Conservation (phyloP, 23 tunicate genomes). For the Ascidia mentula region DNA sequence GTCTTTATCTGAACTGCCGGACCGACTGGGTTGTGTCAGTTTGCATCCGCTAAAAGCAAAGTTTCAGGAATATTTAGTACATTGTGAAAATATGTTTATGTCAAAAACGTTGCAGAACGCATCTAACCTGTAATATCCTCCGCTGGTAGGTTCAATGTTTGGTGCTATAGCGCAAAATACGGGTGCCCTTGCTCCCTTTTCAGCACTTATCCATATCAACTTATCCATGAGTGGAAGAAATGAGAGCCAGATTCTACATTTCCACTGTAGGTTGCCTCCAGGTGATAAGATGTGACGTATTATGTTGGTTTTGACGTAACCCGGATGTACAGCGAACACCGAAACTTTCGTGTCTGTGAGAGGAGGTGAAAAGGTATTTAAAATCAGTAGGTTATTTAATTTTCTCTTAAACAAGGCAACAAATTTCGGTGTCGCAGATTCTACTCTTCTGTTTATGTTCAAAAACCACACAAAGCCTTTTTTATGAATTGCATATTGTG, state of each 20-base stretch:
- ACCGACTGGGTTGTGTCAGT: background rate
- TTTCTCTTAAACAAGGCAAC: too few relatives aligned
- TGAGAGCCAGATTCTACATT: background rate
- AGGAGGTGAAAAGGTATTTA: too few relatives aligned
- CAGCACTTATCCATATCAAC: background rate
- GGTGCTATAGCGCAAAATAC: conserved; percentile 14
- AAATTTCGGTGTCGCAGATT: too few relatives aligned
- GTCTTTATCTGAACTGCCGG: conserved; percentile 2
- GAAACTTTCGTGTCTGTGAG: background rate
- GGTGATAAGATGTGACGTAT: background rate
- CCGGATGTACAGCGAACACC: background rate
- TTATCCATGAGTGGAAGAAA: background rate
- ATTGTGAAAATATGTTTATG: too few relatives aligned
- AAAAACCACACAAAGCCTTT: too few relatives aligned
- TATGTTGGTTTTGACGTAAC: background rate
- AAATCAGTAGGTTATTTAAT: too few relatives aligned
- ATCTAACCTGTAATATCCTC: conserved; percentile 5
- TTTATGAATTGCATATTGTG: too few relatives aligned
- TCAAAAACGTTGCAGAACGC: too few relatives aligned
- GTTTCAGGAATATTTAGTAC: too few relatives aligned
- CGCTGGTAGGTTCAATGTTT: background rate
- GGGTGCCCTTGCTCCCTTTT: background rate
- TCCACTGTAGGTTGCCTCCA: background rate
- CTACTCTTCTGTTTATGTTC: too few relatives aligned
- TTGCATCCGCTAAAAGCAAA: conserved; percentile 6